These are phyloP conservation scores for Siniperca scherzeri DNA, from an alignment of 2,797 vertebrate species.

Conservation along the genomic window DNA sequence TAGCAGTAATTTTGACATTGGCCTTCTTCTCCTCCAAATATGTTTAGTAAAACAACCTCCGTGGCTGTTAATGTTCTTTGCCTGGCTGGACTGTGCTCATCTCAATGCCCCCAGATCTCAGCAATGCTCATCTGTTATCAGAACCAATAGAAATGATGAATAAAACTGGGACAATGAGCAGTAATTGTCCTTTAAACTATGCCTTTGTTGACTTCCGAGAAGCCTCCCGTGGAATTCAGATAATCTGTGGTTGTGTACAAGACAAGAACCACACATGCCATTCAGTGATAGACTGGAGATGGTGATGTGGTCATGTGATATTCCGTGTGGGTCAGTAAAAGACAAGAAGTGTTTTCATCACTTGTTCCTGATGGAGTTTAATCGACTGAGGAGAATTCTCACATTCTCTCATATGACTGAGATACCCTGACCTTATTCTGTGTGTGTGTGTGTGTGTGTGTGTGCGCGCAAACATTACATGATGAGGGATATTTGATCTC, in stretches of 20 bases:
- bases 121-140: neutral
- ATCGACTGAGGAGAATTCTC: conserved; percentile 13
- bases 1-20: no score
- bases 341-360: neutral
- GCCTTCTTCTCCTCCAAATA: no score
- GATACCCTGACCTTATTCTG: conserved; percentile 16
- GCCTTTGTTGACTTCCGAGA: neutral
- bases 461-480: neutral
- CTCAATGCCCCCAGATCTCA: neutral
- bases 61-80: neutral
- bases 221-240: no score
- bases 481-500: conserved; percentile 22
- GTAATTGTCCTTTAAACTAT: neutral
- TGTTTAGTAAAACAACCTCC: no score
- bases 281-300: neutral
- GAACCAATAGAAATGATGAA: neutral
- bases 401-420: conserved; percentile 5
- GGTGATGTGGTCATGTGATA: no score
- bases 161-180: neutral
- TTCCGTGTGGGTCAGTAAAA: neutral
- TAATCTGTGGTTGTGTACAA: no score
- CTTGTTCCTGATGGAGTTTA: conserved; percentile 11
- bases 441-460: neutral
- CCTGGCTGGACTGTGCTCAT: neutral
- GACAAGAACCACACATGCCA: no score